Percentiles rank a stretch among this genome's conserved stretches.
Conservation (phyloP, 23 tunicate species). For the Ciona savignyi region DNA sequence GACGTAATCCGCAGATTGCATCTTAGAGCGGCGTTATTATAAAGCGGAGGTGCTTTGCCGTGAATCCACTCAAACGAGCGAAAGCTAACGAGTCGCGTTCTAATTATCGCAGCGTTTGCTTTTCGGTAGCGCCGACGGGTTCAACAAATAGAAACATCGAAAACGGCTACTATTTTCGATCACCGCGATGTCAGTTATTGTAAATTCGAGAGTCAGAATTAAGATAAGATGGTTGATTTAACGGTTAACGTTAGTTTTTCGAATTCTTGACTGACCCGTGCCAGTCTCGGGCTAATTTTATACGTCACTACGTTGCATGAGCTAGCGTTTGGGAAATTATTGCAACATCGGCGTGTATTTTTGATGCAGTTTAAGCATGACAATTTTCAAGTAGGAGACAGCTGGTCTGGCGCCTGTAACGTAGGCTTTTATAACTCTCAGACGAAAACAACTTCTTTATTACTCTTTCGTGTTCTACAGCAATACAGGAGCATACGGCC, state of each 20-base stretch:
- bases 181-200: too few relatives aligned
- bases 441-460: neutral
- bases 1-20: conserved; percentile 1
- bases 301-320: too few relatives aligned
- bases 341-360: too few relatives aligned
- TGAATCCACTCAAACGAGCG: neutral
- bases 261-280: too few relatives aligned
- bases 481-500: neutral
- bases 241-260: too few relatives aligned
- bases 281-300: too few relatives aligned
- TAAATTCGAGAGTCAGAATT: too few relatives aligned
- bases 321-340: too few relatives aligned
- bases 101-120: neutral
- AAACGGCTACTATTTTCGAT: too few relatives aligned
- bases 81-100: neutral
- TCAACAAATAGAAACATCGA: too few relatives aligned
- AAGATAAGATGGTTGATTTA: too few relatives aligned
- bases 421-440: neutral
- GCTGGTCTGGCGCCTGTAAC: neutral
- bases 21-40: neutral
- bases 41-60: neutral
- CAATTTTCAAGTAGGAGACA: conserved; percentile 1
- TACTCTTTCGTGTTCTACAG: neutral
- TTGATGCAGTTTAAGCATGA: neutral
- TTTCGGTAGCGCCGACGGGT: neutral